Conservation (phyloP, 1,140 invertebrate species). For the Trachymyrmex septentrionalis region DNA sequence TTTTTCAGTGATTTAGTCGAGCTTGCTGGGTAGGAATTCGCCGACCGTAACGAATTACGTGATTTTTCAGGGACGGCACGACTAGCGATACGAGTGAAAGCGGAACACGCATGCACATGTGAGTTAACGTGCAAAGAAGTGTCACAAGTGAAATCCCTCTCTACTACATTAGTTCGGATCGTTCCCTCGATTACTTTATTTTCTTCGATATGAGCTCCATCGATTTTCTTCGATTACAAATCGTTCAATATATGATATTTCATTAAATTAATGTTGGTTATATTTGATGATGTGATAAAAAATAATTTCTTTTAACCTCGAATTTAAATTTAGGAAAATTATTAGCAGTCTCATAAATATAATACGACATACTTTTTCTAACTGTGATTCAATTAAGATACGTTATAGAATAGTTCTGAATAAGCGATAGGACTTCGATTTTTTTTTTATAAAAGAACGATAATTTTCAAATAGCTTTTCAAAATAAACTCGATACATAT, state of each 20-base stretch:
- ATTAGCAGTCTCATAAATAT: background rate
- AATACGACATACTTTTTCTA: background rate
- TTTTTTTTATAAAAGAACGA: background rate
- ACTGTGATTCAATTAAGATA: background rate
- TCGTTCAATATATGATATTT: background rate
- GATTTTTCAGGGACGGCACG: constrained; percentile 50
- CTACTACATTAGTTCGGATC: background rate
- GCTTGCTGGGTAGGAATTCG: constrained; percentile 16
- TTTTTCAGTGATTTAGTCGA: constrained; percentile 54
- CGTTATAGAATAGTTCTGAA: too few species aligned
- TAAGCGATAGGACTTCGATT: background rate
- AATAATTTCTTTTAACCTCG: background rate
- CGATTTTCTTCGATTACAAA: background rate
- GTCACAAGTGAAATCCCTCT: constrained; percentile 48
- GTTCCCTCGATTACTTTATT: background rate
- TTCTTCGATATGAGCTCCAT: background rate
- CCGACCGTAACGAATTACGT: constrained; percentile 55
- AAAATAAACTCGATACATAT: constrained; percentile 7
- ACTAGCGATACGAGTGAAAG: constrained; percentile 51
- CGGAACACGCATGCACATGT: constrained; percentile 41
- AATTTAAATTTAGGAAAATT: background rate
- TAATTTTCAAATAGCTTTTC: background rate
- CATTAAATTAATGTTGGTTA: background rate
- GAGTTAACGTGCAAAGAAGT: constrained; percentile 40
- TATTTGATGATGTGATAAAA: background rate